Base-by-base conservation (phyloP, 2,797 vertebrate species). In the Chromis chromis region DNA sequence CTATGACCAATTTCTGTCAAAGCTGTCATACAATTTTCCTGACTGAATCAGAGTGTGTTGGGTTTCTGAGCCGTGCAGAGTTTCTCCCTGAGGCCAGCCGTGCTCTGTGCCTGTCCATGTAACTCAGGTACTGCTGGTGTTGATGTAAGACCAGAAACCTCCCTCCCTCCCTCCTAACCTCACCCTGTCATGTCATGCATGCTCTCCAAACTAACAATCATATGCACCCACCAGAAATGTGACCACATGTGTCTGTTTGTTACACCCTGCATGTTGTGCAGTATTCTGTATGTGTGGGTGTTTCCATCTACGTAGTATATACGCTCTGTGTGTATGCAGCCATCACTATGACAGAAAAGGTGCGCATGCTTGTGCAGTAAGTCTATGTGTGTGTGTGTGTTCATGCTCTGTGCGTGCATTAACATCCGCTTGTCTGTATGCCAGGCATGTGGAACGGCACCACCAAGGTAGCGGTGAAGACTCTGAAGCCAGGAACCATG, bases 401-500 rank as follows among this genome's bases (percentile, higher is more conserved):
- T 33, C 17, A 19, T 46, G 39, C 50, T 24, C 44, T n/a, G 44
- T 24, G 19, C 63, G 0, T 57, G 61, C 50, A 21, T 68, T 88
- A 76, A 90, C 54, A 55, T 59, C 70, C 1, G 17, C 78, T 69
- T 76, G 78, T 90, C 78, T 84, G 76, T 76, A 76, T 85, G 84
- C 76, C 93, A 99, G 98, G 98, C 81, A 98, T 96, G 7, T 99
- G 98, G 98, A 99, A 98, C 0, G 95, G 96, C 81, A 96, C 95
- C 92, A 99, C 96, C 0, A 98, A 98, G 92, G 98, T 99, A 83
- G 98, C 98, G 0, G 97, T 99, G 89, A 99, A 99, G 94, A 99
- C 97, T 0, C 90, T 99, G 91, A 99, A 99, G 86, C 96, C 97
- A 0, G 96, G 97, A 78, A 99, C 98, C 78, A 99, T 99, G 98